Evolutionary conservation across 2,113 vertebrate genomes (phyloP).

Genomic region (Ciconia boyciana): DNA sequence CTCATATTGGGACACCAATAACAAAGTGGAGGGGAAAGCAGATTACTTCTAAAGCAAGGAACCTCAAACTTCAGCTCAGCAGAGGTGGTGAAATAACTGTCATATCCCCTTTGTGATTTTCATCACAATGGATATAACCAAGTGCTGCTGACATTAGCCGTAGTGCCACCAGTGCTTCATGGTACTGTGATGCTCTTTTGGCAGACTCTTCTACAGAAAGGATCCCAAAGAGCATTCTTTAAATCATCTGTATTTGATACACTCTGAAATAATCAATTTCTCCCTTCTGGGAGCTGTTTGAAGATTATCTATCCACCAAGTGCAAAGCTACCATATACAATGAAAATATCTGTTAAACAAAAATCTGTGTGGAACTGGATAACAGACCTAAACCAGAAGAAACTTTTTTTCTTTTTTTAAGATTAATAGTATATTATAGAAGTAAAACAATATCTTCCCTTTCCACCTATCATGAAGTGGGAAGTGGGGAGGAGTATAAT

Average conservation of each 20-base stretch:
- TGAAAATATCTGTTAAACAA: not conserved
- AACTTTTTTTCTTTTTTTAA: not conserved
- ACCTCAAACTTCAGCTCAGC: not conserved
- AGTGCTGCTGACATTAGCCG: not conserved
- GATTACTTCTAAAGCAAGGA: not conserved
- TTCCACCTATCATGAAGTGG: not conserved
- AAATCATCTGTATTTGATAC: not conserved
- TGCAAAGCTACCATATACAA: not conserved
- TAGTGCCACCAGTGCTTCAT: not conserved
- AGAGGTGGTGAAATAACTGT: not conserved
- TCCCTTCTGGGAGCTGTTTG: not conserved
- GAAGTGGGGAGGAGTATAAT: not conserved
- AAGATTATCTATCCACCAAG: not conserved
- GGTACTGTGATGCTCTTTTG: rapidly evolving
- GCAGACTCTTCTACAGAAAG: not conserved
- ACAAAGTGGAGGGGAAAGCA: not conserved
- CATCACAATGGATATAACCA: not conserved
- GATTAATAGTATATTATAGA: not conserved
- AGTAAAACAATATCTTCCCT: not conserved
- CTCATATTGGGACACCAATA: not conserved
- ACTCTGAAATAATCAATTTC: not conserved
- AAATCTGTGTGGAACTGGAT: not conserved
- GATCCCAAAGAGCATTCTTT: not conserved
- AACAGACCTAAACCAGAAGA: not conserved
- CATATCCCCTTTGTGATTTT: not conserved